Conservation (phyloP, 1,140 invertebrate genomes). For the Euura lappo region DNA sequence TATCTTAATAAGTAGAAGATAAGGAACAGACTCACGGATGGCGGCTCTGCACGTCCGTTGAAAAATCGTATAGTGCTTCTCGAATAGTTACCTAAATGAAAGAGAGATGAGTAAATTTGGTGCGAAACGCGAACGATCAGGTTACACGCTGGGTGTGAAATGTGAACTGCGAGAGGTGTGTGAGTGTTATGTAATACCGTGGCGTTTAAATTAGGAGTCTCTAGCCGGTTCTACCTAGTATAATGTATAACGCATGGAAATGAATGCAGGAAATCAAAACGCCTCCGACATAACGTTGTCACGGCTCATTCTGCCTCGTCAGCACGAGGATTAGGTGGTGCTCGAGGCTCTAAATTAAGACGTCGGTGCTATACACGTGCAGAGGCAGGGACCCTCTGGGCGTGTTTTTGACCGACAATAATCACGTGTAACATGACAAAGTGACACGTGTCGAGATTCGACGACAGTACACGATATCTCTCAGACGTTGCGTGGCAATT, state of each 20-base stretch:
- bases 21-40: background rate
- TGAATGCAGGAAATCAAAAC: background rate
- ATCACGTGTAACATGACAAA: constrained; percentile 3
- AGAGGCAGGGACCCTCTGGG: background rate
- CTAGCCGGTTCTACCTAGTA: too few species aligned
- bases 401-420: background rate
- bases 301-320: background rate
- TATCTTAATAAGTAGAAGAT: background rate
- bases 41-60: background rate
- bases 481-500: background rate
- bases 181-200: too few species aligned
- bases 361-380: background rate
- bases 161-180: too few species aligned
- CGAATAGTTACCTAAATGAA: too few species aligned
- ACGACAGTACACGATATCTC: background rate
- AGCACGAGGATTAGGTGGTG: background rate
- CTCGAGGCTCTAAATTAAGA: background rate
- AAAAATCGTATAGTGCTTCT: too few species aligned
- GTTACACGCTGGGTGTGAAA: too few species aligned
- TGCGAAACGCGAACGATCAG: too few species aligned
- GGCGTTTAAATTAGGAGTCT: too few species aligned
- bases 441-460: constrained; percentile 1
- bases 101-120: too few species aligned
- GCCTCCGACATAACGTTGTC: background rate
- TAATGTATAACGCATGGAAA: background rate